Evolutionary conservation across 1,140 invertebrate species (phyloP).

Genomic region (Lordiphosa stackelbergi): DNA sequence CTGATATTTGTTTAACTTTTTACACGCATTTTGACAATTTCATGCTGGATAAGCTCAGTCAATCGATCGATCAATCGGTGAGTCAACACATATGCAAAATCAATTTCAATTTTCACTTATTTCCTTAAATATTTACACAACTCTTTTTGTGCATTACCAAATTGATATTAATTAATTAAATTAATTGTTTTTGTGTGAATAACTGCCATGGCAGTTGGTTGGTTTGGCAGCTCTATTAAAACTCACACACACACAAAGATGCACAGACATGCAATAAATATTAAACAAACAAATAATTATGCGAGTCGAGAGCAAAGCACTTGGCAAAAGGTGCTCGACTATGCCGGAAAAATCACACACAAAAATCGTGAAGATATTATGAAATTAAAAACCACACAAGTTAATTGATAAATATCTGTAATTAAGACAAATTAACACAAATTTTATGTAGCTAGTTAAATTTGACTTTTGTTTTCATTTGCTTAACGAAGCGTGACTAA

Average conservation of each 20-base stretch:
- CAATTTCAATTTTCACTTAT: slow-evolving; percentile 24
- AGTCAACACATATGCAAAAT: slow-evolving; percentile 45
- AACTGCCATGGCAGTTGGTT: slow-evolving; percentile 12
- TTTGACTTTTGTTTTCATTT: slow-evolving; percentile 32
- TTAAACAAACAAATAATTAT: slow-evolving; percentile 11
- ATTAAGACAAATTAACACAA: too few species aligned
- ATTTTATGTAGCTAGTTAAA: too few species aligned
- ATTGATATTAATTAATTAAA: slow-evolving; percentile 71
- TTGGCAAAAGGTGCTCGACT: not conserved
- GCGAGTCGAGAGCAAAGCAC: slow-evolving; percentile 23
- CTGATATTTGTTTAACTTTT: slow-evolving; percentile 23
- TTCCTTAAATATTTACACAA: slow-evolving; percentile 35
- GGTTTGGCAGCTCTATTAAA: slow-evolving; percentile 37
- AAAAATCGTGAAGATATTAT: too few species aligned
- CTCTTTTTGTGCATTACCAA: slow-evolving; percentile 33
- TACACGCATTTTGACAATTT: slow-evolving; percentile 52
- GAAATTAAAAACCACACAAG: too few species aligned
- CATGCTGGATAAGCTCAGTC: slow-evolving; percentile 34
- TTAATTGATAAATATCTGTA: too few species aligned
- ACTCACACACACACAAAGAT: too few species aligned
- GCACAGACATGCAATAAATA: slow-evolving; percentile 23
- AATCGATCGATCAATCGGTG: slow-evolving; percentile 42
- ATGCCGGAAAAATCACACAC: too few species aligned
- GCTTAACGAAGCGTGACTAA: slow-evolving; percentile 29
- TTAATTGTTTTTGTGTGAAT: slow-evolving; percentile 39